A percentile compares a stretch with the other conserved stretches of the same genome.
Evolutionary conservation across 2,797 vertebrate species (phyloP).

Genomic region (Babyrousa celebensis): DNA sequence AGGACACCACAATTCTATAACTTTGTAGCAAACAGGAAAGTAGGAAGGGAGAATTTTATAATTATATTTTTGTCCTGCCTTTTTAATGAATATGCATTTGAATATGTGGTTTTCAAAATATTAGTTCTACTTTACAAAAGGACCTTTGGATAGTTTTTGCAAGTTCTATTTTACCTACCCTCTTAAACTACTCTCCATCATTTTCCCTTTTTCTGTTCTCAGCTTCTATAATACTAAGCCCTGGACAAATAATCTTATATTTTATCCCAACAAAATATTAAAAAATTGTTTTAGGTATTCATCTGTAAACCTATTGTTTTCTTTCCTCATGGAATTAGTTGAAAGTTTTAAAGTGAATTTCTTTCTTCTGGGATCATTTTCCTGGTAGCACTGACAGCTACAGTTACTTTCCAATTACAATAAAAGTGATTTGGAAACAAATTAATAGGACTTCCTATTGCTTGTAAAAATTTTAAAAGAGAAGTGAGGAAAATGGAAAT

Average conservation of each 20-base stretch:
- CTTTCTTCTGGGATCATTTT: neutral
- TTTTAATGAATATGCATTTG: neutral
- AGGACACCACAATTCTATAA: neutral
- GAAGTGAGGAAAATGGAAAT: neutral
- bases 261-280: neutral
- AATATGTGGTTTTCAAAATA: neutral
- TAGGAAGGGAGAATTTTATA: neutral
- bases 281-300: neutral
- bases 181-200: neutral
- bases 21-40: neutral
- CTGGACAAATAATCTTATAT: neutral
- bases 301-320: neutral
- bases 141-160: neutral
- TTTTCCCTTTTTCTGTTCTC: neutral
- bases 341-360: neutral
- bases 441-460: neutral
- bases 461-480: neutral
- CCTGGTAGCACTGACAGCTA: neutral
- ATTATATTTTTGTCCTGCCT: neutral
- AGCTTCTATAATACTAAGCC: neutral
- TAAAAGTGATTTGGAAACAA: neutral
- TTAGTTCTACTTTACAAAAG: slow-evolving; percentile 44
- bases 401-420: neutral
- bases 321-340: neutral
- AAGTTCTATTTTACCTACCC: neutral